Evolutionary conservation across 1,140 invertebrate species (phyloP).

Genomic region (Pygmarrhopalites habei): DNA sequence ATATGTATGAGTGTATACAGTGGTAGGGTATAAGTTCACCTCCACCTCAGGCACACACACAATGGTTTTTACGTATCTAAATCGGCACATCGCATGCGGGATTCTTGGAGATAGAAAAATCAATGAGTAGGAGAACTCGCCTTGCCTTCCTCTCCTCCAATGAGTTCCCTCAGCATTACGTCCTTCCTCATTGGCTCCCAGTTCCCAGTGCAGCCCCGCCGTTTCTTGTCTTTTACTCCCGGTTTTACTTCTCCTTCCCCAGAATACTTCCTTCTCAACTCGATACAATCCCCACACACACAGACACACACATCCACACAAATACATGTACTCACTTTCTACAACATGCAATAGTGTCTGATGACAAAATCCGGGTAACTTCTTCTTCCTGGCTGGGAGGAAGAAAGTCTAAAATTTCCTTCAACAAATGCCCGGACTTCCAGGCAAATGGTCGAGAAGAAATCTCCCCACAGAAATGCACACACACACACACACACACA

Average conservation of each 20-base stretch:
- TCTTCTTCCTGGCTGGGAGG: too few relatives aligned
- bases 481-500: too few relatives aligned
- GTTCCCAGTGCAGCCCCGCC: slow-evolving; percentile 14
- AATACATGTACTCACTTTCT: too few relatives aligned
- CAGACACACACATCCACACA: too few relatives aligned
- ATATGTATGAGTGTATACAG: too few relatives aligned
- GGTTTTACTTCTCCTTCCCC: neutral
- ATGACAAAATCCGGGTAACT: too few relatives aligned
- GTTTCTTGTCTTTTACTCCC: slow-evolving; percentile 9
- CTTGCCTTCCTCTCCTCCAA: slow-evolving; percentile 26
- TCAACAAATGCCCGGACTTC: too few relatives aligned
- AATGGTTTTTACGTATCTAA: slow-evolving; percentile 32
- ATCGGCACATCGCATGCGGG: slow-evolving; percentile 37
- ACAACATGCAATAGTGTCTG: too few relatives aligned
- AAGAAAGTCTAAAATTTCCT: too few relatives aligned
- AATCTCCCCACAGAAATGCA: too few relatives aligned
- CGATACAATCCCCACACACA: neutral
- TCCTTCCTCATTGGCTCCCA: slow-evolving; percentile 19
- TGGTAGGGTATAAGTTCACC: neutral
- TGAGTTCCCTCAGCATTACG: slow-evolving; percentile 14
- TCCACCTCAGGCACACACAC: neutral
- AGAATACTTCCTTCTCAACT: neutral
- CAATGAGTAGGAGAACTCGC: slow-evolving; percentile 26
- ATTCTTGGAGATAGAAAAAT: slow-evolving; percentile 35
- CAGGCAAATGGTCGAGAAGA: too few relatives aligned